phyloP scores from a whole-genome alignment of 30 jellyfish, hydroid and myxozoan species.

The Morbakka virulenta region DNA sequence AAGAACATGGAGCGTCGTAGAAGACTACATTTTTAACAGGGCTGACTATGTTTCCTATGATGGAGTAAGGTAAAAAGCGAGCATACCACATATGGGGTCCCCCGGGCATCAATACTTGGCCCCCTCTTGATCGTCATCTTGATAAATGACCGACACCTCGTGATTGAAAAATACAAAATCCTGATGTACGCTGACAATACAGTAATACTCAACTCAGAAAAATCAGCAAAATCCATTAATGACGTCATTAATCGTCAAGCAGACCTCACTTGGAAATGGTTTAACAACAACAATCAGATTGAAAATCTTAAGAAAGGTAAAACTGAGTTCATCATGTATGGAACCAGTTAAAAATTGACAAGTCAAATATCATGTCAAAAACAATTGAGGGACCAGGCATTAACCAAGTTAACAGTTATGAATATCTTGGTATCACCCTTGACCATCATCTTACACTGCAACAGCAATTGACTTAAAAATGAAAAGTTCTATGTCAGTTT shows the following conservation, averaged over 20 bases:
- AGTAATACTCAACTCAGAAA: slow-evolving; percentile 15
- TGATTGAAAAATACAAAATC: slow-evolving; percentile 48
- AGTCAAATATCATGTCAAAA: slow-evolving; percentile 43
- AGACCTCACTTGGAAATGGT: slow-evolving; percentile 34
- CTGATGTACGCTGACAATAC: no score
- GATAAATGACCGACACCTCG: slow-evolving; percentile 38
- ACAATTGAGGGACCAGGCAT: slow-evolving; percentile 35
- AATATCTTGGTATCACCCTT: no score
- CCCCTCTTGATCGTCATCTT: no score
- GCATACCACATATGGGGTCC: slow-evolving; percentile 60
- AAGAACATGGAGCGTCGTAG: no score
- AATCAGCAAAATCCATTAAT: not conserved
- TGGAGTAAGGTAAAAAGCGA: slow-evolving; percentile 48
- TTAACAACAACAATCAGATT: slow-evolving; percentile 22
- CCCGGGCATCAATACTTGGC: slow-evolving; percentile 39
- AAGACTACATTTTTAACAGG: slow-evolving; percentile 50
- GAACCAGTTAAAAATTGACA: no score
- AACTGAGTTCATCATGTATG: no score
- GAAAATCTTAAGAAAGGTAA: slow-evolving; percentile 48
- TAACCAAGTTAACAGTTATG: slow-evolving; percentile 28
- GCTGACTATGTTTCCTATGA: slow-evolving; percentile 42
- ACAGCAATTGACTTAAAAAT: no score
- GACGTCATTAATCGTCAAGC: slow-evolving; percentile 28
- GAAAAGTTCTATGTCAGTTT: no score
- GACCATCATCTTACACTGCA: no score